Conservation (phyloP, 2,888 invertebrate genomes). For the Celastrina argiolus region DNA sequence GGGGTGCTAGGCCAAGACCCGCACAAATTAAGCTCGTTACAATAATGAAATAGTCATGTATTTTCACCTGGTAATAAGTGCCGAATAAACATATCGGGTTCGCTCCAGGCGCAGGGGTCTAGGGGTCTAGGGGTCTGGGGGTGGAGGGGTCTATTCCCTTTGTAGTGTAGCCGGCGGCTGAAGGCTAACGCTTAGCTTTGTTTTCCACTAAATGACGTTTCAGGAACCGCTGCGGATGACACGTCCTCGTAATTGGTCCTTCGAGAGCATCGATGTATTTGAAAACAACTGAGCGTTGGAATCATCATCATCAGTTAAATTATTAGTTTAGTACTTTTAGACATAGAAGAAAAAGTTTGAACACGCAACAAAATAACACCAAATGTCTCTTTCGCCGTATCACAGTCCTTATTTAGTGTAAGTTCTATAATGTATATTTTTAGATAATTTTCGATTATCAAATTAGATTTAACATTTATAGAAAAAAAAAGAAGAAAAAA, state of each 20-base stretch:
- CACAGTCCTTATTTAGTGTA: no score
- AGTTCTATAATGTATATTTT: no score
- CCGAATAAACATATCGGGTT: slow-evolving; percentile 52
- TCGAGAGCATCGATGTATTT: neutral
- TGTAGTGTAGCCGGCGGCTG: slow-evolving; percentile 61
- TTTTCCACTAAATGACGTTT: slow-evolving; percentile 65
- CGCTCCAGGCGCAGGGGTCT: slow-evolving; percentile 58
- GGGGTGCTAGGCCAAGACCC: no score
- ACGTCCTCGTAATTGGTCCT: slow-evolving; percentile 13
- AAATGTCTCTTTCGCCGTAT: no score
- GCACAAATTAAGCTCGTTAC: neutral
- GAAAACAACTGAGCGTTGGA: slow-evolving; percentile 25
- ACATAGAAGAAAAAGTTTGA: no score
- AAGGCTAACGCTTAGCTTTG: slow-evolving; percentile 73
- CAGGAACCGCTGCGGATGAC: slow-evolving; percentile 22
- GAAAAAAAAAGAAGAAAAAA: no score
- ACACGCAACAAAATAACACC: no score
- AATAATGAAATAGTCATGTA: slow-evolving; percentile 21
- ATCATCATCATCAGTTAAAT: slow-evolving; percentile 6
- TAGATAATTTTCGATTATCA: no score
- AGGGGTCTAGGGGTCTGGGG: slow-evolving; percentile 49
- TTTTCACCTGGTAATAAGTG: slow-evolving; percentile 46
- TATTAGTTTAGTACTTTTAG: no score
- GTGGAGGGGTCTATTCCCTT: slow-evolving; percentile 46
- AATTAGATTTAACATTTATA: no score